phyloP scores from a whole-genome alignment of 2,797 vertebrate species.

The Podargus strigoides region DNA sequence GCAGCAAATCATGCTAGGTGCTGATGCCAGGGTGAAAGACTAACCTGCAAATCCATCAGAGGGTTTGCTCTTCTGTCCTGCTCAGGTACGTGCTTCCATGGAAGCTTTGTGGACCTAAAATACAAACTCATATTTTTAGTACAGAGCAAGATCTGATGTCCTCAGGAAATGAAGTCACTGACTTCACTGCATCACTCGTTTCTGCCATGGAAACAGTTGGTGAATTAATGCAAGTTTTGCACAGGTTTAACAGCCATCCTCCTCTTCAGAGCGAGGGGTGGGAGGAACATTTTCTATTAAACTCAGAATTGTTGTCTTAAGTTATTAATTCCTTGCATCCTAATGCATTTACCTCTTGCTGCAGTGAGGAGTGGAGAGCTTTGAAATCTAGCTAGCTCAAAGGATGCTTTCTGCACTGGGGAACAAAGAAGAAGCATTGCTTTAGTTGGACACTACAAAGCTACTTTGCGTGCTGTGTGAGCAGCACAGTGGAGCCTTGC shows the following conservation, averaged over 20 bases:
- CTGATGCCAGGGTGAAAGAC: neutral
- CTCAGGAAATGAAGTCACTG: constrained; percentile 62
- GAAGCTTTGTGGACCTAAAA: neutral
- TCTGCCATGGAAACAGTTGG: constrained; percentile 65
- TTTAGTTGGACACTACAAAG: neutral
- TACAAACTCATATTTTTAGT: constrained; percentile 34
- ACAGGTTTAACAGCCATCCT: constrained; percentile 56
- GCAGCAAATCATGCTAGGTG: neutral
- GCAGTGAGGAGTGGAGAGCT: constrained; percentile 21
- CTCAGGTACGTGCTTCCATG: neutral
- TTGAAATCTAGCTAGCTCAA: constrained; percentile 43
- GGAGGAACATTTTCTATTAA: constrained; percentile 63
- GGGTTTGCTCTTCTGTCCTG: neutral
- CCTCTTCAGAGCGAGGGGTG: constrained; percentile 38
- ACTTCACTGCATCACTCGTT: constrained; percentile 45
- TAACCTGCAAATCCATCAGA: neutral
- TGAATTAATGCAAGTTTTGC: constrained; percentile 65
- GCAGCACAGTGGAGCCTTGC: neutral
- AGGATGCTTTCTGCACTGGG: neutral
- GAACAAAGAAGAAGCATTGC: neutral
- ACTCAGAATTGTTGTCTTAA: constrained; percentile 56
- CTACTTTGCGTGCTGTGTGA: neutral
- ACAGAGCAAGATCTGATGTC: constrained; percentile 47
- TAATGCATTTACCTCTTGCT: constrained; percentile 60
- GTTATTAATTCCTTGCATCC: constrained; percentile 57